phyloP scores from a whole-genome alignment of 2,888 invertebrate species.

The Auanema sp. region DNA sequence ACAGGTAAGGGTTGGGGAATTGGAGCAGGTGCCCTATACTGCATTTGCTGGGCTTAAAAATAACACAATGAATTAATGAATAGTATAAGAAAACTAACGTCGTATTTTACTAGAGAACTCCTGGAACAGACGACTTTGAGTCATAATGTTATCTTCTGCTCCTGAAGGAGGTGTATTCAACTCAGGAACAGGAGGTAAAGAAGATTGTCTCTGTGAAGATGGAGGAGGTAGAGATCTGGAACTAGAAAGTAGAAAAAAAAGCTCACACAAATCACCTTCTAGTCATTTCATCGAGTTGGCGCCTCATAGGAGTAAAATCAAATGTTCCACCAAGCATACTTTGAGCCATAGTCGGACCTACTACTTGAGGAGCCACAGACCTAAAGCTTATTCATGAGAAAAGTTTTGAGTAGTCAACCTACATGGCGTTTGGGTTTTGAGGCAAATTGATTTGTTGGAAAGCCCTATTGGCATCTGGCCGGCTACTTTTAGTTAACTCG shows the following conservation, averaged over 20 bases:
- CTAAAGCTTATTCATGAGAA: conserved; percentile 12
- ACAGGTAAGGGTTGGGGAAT: not conserved
- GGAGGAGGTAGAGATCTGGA: conserved; percentile 41
- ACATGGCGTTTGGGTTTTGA: not conserved
- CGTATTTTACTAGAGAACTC: conserved; percentile 43
- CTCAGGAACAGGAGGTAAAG: conserved; percentile 55
- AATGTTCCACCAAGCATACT: conserved; percentile 30
- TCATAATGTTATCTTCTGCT: conserved; percentile 46
- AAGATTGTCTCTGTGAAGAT: conserved; percentile 23
- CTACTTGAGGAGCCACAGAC: conserved; percentile 40
- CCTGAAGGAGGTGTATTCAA: conserved; percentile 40
- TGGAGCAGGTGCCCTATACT: not conserved
- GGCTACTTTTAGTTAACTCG: conserved; percentile 44
- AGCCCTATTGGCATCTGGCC: conserved; percentile 33
- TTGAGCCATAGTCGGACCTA: conserved; percentile 41
- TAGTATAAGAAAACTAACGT: conserved; percentile 7
- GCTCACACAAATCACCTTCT: conserved; percentile 25
- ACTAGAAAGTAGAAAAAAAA: not conserved
- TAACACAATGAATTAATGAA: not conserved
- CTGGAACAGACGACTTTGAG: conserved; percentile 54
- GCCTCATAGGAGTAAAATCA: conserved; percentile 37
- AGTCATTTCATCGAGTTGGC: conserved; percentile 47
- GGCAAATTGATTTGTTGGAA: not conserved
- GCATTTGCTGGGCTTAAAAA: too few relatives aligned
- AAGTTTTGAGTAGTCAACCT: not conserved